Evolutionary conservation across 2,113 vertebrate species (phyloP).

Genomic region (Erpornis zantholeuca): DNA sequence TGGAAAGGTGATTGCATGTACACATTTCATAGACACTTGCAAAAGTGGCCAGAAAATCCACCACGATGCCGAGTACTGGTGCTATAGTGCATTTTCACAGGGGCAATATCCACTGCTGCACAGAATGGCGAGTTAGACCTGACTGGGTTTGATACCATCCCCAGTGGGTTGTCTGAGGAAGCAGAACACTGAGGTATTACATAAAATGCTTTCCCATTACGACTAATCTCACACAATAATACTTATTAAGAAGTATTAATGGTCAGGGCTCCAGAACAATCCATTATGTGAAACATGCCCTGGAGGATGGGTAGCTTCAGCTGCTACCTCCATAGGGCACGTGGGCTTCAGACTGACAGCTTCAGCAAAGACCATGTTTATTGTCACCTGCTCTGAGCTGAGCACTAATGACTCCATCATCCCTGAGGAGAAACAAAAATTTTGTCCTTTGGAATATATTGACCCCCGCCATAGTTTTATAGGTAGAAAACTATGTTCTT

Average conservation of each 20-base stretch:
- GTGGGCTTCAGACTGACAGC: background rate
- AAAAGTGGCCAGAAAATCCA: background rate
- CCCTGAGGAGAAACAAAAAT: background rate
- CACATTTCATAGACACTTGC: background rate
- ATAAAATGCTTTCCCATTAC: background rate
- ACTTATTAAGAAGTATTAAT: background rate
- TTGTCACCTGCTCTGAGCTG: background rate
- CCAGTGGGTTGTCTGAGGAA: background rate
- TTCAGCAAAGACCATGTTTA: background rate
- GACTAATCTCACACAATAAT: background rate
- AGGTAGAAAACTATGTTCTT: background rate
- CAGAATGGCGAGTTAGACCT: background rate
- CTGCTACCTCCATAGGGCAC: background rate
- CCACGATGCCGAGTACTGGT: background rate
- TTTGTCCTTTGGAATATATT: background rate
- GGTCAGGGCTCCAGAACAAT: background rate
- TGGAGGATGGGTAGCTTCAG: background rate
- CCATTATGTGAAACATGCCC: background rate
- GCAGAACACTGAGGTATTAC: background rate
- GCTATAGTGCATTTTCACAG: background rate
- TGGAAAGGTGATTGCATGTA: slow-evolving; percentile 70
- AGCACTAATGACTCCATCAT: background rate
- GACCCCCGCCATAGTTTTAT: too few relatives aligned
- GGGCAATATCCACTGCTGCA: background rate
- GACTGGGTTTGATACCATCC: background rate